Percentiles rank a stretch among this genome's conserved stretches.
Evolutionary conservation across 2,888 invertebrate species (phyloP).

Genomic region (Xestia ashworthii): DNA sequence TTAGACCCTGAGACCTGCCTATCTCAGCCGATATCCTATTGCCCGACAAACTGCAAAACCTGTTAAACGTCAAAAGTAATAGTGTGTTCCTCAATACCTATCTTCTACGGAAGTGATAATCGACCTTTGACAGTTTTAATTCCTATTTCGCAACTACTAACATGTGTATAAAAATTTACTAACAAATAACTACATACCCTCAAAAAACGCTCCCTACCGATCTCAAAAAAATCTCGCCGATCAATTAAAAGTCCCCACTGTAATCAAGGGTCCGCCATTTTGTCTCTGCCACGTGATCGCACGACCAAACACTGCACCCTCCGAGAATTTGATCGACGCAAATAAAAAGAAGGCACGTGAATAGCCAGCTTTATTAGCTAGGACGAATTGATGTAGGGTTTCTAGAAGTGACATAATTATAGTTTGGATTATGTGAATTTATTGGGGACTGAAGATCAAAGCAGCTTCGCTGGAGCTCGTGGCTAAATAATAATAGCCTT

Average conservation of each 20-base stretch:
- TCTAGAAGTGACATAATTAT: conserved; percentile 54
- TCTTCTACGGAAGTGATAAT: neutral
- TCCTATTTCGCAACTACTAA: neutral
- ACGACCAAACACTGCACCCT: conserved; percentile 74
- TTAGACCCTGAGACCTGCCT: neutral
- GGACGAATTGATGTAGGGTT: conserved; percentile 66
- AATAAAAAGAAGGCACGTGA: conserved; percentile 78
- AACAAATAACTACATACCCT: neutral
- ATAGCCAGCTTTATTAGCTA: conserved; percentile 80
- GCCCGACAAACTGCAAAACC: neutral
- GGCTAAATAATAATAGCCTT: too few species aligned
- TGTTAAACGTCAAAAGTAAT: neutral
- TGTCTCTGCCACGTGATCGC: conserved; percentile 76
- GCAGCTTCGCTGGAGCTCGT: too few species aligned
- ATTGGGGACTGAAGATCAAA: neutral
- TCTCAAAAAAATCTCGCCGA: conserved; percentile 43
- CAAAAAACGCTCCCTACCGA: neutral
- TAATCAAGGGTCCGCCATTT: conserved; percentile 78
- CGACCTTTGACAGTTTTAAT: neutral
- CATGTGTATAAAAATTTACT: neutral
- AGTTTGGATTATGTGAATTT: neutral
- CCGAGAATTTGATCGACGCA: conserved; percentile 78
- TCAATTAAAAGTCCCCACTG: conserved; percentile 71
- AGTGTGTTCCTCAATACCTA: neutral
- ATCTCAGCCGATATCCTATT: neutral